Evolutionary conservation across 1,140 invertebrate genomes (phyloP).

Genomic region (Oryctes rhinoceros): DNA sequence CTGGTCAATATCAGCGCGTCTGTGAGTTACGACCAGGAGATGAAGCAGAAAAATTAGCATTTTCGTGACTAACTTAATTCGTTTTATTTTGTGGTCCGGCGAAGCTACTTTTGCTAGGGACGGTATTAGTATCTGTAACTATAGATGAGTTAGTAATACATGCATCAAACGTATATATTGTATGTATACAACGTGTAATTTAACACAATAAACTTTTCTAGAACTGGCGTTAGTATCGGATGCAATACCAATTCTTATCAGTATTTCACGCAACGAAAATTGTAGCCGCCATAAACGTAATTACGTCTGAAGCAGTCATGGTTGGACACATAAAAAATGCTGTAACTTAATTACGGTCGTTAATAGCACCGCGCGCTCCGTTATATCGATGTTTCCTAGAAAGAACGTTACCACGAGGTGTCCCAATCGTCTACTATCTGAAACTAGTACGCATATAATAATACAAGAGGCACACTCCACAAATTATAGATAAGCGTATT

Average conservation of each 20-base stretch:
- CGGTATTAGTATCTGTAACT: too few species aligned
- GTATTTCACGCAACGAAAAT: not conserved
- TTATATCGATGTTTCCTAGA: conserved; percentile 30
- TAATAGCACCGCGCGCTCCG: not conserved
- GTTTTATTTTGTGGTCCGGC: too few species aligned
- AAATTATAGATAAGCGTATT: conserved; percentile 29
- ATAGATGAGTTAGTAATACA: too few species aligned
- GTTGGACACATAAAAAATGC: conserved; percentile 21
- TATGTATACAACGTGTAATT: too few species aligned
- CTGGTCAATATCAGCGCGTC: too few species aligned
- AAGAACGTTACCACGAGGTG: conserved; percentile 7
- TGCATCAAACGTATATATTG: too few species aligned
- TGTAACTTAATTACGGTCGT: conserved; percentile 21
- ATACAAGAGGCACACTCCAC: conserved; percentile 27
- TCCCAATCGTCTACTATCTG: not conserved
- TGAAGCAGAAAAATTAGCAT: too few species aligned
- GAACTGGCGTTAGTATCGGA: too few species aligned
- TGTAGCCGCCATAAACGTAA: conserved; percentile 13
- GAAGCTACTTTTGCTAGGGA: too few species aligned
- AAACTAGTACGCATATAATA: conserved; percentile 21
- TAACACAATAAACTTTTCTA: too few species aligned
- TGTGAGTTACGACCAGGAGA: too few species aligned
- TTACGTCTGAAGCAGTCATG: conserved; percentile 7
- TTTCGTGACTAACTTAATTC: too few species aligned
- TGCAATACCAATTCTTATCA: not conserved